Evolutionary conservation across 2,797 vertebrate species (phyloP).

Genomic region (Margarornis squamiger): DNA sequence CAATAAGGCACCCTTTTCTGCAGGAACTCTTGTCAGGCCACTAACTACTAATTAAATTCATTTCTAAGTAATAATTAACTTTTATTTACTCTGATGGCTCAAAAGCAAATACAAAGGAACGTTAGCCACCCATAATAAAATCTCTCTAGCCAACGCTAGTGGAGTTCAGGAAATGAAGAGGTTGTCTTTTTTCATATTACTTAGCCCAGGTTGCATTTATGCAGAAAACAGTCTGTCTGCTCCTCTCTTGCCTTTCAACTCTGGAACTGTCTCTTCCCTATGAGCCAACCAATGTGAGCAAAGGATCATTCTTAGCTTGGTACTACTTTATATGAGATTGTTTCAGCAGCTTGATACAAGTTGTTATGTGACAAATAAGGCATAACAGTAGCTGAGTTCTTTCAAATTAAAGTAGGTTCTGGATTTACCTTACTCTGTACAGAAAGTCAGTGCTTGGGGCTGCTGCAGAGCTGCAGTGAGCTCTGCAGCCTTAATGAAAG

Average conservation of each 20-base stretch:
- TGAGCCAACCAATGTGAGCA: accelerated
- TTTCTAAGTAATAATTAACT: not conserved
- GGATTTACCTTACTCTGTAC: not conserved
- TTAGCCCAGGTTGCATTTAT: not conserved
- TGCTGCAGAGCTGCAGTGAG: not conserved
- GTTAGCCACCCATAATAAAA: not conserved
- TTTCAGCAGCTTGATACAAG: not conserved
- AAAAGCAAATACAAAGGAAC: not conserved
- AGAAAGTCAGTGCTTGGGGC: not conserved
- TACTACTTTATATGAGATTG: not conserved
- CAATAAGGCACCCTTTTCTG: not conserved
- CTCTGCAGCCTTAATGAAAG: not conserved
- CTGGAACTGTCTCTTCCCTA: not conserved
- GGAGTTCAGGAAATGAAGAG: not conserved
- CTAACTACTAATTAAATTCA: not conserved
- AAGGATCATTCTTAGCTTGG: not conserved
- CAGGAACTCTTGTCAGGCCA: not conserved
- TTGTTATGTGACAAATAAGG: not conserved
- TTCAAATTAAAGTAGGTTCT: not conserved
- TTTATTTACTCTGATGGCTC: not conserved
- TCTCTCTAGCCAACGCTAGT: not conserved
- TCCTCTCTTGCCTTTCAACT: not conserved
- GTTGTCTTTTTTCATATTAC: not conserved
- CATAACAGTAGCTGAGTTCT: not conserved
- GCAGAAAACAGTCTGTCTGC: not conserved